phyloP scores from a whole-genome alignment of 2,888 invertebrate species.

The Pyrochroa serraticornis region DNA sequence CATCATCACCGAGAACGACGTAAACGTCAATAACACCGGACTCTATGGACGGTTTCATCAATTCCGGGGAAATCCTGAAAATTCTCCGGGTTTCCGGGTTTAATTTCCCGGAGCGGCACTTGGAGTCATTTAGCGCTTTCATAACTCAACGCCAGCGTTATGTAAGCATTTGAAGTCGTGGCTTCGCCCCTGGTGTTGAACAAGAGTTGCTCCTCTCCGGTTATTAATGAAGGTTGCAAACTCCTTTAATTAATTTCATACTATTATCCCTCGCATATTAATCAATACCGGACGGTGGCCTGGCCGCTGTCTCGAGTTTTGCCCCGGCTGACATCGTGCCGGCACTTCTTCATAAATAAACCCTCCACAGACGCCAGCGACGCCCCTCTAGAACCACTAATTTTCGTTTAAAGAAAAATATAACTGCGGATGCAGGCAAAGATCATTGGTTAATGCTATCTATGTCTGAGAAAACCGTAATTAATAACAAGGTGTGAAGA shows the following conservation, averaged over 20 bases:
- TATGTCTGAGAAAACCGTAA: no score
- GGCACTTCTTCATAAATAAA: slow-evolving; percentile 24
- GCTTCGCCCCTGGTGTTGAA: slow-evolving; percentile 38
- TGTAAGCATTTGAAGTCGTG: slow-evolving; percentile 22
- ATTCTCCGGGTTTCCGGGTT: no score
- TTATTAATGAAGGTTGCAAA: slow-evolving; percentile 60
- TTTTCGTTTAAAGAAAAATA: background rate
- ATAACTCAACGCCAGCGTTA: slow-evolving; percentile 21
- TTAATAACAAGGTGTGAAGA: no score
- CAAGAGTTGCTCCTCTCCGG: slow-evolving; percentile 52
- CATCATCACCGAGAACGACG: slow-evolving; percentile 13
- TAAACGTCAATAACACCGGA: slow-evolving; percentile 18
- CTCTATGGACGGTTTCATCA: background rate
- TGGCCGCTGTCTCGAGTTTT: slow-evolving; percentile 34
- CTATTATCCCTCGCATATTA: slow-evolving; percentile 59
- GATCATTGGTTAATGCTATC: no score
- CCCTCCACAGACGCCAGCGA: background rate
- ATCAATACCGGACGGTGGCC: slow-evolving; percentile 52
- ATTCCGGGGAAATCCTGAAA: no score
- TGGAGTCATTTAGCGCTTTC: slow-evolving; percentile 21
- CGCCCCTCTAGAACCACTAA: background rate
- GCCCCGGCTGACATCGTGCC: slow-evolving; percentile 17
- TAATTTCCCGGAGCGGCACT: no score
- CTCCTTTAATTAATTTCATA: slow-evolving; percentile 60
- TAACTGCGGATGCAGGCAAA: background rate